Conservation (phyloP, 1,140 invertebrate species). For the Akabosia matsudoensis region DNA sequence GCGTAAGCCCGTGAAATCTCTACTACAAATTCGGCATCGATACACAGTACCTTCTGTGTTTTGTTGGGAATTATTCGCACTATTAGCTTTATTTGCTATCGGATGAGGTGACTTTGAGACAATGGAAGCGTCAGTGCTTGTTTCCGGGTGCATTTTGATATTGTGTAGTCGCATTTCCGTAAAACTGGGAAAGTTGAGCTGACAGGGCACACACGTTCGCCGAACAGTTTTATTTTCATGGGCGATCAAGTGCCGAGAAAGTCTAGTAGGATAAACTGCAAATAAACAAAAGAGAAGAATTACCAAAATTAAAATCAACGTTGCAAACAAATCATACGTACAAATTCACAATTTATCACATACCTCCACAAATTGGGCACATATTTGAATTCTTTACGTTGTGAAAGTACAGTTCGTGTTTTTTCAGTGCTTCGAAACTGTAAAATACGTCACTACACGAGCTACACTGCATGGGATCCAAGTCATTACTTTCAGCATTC, state of each 20-base stretch:
- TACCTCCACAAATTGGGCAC: slow-evolving; percentile 5
- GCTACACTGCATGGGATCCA: not conserved
- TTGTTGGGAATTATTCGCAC: too few relatives aligned
- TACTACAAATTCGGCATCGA: not conserved
- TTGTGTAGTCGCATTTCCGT: not conserved
- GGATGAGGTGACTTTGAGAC: not conserved
- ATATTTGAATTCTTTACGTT: slow-evolving; percentile 8
- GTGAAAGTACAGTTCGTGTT: slow-evolving; percentile 19
- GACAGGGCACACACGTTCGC: not conserved
- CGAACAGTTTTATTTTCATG: slow-evolving; percentile 19
- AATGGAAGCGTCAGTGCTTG: not conserved
- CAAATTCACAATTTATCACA: not conserved
- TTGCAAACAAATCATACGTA: not conserved
- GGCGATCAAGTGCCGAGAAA: not conserved
- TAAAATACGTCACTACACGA: not conserved
- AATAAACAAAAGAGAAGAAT: not conserved
- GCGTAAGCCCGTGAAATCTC: not conserved
- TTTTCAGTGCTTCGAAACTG: not conserved
- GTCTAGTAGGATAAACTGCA: not conserved
- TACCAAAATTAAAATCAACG: not conserved
- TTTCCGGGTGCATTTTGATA: not conserved
- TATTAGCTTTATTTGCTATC: too few relatives aligned
- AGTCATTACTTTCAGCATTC: not conserved
- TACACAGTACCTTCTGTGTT: not conserved
- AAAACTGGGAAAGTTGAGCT: not conserved